Base-by-base conservation (phyloP, 2,888 invertebrate genomes). In the Shargacucullia verbasci region DNA sequence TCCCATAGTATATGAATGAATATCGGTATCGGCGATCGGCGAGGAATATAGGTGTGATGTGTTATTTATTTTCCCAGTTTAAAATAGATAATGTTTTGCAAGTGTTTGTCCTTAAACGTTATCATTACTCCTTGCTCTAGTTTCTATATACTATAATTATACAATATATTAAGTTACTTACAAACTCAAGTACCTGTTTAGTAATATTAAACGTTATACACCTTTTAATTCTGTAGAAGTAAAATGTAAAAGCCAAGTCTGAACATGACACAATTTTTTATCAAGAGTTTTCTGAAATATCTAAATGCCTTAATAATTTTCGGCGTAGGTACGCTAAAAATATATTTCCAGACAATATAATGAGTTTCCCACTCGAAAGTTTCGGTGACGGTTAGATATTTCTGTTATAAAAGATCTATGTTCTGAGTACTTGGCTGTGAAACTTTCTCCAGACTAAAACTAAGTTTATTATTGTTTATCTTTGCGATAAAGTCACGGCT, bases 381-480 rank as follows among this genome's bases (percentile, higher is more conserved):
- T 56, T 52, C n/a, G 13, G 61, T 67, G 37, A 27, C 33, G 40
- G n/a, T 34, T 13, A 46, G 25, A 56, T 46, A 61, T 48, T 60
- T 61, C 14, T 49, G 29, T 56, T 48, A 25, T 8, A 15, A 44
- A 38, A 61, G 47, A 50, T 66, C 44, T 52, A 54, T 43, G 43
- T 31, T 59, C 41, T 44, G 8, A 37, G 20, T n/a, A 38, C 12
- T 31, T 49, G 34, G 27, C 8, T 38, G n/a, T 20, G 37, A 49
- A 50, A 63, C 29, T 58, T 59, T 49, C 10, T 14, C 14, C 27
- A n/a, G 12, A 34, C 12, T 38, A 20, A n/a, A n/a, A 34, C 12
- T n/a, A 31, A 38, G 29, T 58, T 58, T 58, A 33, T n/a, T 64
- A 15, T 46, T 50, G 58, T 64, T 46, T 43, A 64, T 46, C n/a